phyloP scores from a whole-genome alignment of 2,888 invertebrate species.

The Acanthosepion lycidas region DNA sequence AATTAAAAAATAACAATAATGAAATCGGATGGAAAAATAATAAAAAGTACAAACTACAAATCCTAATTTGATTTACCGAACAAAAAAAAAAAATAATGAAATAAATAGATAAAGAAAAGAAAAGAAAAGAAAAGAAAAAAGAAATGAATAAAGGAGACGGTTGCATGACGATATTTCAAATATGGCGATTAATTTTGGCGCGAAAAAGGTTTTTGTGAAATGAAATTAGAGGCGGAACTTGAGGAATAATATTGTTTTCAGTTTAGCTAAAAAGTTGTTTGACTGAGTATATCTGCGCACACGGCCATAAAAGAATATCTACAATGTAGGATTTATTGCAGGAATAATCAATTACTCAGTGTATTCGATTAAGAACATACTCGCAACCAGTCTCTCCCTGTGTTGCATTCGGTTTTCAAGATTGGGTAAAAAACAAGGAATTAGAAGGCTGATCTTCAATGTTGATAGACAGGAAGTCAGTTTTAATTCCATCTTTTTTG shows the following conservation, averaged over 20 bases:
- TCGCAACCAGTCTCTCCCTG: too few relatives aligned
- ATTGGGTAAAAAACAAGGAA: too few relatives aligned
- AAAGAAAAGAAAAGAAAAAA: not conserved
- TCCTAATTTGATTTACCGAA: not conserved
- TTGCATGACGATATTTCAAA: not conserved
- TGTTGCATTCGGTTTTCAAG: too few relatives aligned
- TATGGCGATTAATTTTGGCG: not conserved
- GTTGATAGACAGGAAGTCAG: too few relatives aligned
- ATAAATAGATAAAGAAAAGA: not conserved
- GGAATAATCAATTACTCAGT: too few relatives aligned
- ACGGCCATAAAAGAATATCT: too few relatives aligned
- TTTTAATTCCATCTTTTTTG: too few relatives aligned
- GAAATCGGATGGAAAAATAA: not conserved
- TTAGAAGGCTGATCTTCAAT: too few relatives aligned
- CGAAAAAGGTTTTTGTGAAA: not conserved
- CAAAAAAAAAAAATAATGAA: not conserved
- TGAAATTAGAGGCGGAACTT: not conserved
- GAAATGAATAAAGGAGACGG: not conserved
- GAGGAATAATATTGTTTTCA: not conserved
- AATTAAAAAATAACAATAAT: not conserved
- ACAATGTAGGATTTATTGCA: too few relatives aligned
- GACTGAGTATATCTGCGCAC: too few relatives aligned
- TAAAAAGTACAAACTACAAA: not conserved
- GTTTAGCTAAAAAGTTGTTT: not conserved
- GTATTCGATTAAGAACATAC: too few relatives aligned